phyloP scores from a whole-genome alignment of 2,113 vertebrate species.

The Oncorhynchus nerka region DNA sequence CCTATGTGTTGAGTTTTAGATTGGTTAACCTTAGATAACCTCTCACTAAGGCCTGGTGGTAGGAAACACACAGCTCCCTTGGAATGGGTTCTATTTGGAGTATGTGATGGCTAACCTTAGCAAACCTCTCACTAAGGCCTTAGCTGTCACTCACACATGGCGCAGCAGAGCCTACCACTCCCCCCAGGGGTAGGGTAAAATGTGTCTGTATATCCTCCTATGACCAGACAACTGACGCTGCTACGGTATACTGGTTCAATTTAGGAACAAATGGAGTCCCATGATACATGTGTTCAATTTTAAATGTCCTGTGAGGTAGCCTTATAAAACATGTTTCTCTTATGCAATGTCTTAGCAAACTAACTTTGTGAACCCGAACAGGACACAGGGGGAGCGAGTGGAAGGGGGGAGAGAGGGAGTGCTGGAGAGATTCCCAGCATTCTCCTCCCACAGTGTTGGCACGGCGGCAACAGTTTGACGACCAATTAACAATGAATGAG shows the following conservation, averaged over 20 bases:
- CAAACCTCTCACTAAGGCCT: no score
- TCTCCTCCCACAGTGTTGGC: constrained; percentile 44
- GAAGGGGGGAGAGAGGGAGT: not conserved
- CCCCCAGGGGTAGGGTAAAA: constrained; percentile 5
- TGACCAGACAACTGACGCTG: not conserved
- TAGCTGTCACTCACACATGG: not conserved
- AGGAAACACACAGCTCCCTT: no score
- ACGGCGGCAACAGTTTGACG: constrained; percentile 40
- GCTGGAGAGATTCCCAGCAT: constrained; percentile 26
- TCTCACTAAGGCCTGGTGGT: not conserved
- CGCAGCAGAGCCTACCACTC: not conserved
- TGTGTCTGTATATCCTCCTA: constrained; percentile 1
- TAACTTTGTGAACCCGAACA: not conserved
- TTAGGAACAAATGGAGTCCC: not conserved
- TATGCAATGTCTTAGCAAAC: constrained; percentile 4
- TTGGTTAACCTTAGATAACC: constrained; percentile 3
- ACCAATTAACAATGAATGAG: constrained; percentile 54
- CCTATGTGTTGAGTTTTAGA: not conserved
- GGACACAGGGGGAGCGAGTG: not conserved
- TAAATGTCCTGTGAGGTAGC: not conserved
- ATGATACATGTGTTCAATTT: not conserved
- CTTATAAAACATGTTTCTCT: constrained; percentile 38
- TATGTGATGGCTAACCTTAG: no score
- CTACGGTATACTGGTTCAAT: not conserved
- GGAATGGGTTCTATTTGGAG: no score